Percentiles rank a stretch among this genome's conserved stretches.
These are phyloP conservation scores for Drosophila mayaguana DNA, from an alignment of 2,888 invertebrate species.

Conservation along the genomic window DNA sequence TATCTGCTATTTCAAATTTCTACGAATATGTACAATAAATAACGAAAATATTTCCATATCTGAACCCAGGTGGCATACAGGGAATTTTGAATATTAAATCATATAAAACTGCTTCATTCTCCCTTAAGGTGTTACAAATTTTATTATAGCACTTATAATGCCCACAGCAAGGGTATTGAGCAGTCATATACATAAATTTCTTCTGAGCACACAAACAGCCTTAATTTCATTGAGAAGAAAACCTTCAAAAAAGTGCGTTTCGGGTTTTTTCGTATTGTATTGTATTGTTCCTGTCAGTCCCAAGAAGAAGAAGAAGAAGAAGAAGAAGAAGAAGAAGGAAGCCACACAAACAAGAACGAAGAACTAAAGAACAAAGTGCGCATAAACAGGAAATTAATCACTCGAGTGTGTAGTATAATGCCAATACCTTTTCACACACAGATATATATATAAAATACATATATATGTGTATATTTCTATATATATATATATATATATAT, in stretches of 20 bases:
- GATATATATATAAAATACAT: conserved; percentile 20
- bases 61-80: too few species aligned
- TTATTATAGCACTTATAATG: neutral
- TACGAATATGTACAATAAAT: neutral
- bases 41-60: neutral
- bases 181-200: conserved; percentile 3
- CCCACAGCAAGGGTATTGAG: conserved; percentile 5
- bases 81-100: neutral
- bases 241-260: conserved; percentile 52
- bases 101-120: neutral
- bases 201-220: conserved; percentile 1
- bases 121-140: conserved; percentile 9
- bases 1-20: neutral
- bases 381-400: conserved; percentile 81
- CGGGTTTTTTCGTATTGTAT: conserved; percentile 25
- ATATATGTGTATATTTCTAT: conserved; percentile 7
- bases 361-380: conserved; percentile 45
- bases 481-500: neutral
- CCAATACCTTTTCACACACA: conserved; percentile 54
- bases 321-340: conserved; percentile 32
- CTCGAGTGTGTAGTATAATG: conserved; percentile 64
- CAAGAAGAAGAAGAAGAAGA: conserved; percentile 31
- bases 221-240: conserved; percentile 62
- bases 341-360: conserved; percentile 70
- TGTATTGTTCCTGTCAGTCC: conserved; percentile 28